Base-by-base conservation (phyloP, 2,113 vertebrate genomes). In the Takifugu bimaculatus region DNA sequence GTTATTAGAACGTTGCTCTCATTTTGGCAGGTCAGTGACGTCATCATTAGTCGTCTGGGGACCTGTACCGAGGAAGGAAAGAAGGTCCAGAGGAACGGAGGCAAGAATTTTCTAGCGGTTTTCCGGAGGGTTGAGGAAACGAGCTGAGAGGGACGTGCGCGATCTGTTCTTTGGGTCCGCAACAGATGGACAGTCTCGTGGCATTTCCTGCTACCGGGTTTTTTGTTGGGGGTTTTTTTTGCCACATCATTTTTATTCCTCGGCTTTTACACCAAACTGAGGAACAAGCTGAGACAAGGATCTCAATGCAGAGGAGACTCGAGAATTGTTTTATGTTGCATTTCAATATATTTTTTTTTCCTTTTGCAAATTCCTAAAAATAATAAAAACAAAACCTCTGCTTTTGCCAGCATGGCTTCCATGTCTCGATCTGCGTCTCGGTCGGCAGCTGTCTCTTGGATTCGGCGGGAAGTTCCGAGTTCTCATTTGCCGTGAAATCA, bases 61-160 rank as follows among this genome's bases (percentile, higher is more conserved):
- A 92, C 87, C 0, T 95, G 93, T 39, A 95, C 95, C 0, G 95
- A 97, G 65, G 94, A 97, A 75, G 94, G 95, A 35, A 95, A 94
- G 87, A 96, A 97, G 74, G 95, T 97, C 50, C 90, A 92, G 57
- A 90, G 94, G 15, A 95, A 93, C 0, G 90, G 92, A 68, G 93
- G 94, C 10, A 87, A 93, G 78, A 95, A 93, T 58, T 95, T 91
- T 70, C 88, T 93, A 0, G 94, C 94, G 9, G 85, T 97, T 54
- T 96, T 97, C 82, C 86, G 82, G 25, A 89, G 94, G 71, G 78
- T 92, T 52, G 85, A 90, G 28, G 90, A 93, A 70, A 26, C 42
- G 49, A 72, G 60, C 10, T 63, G 14, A 67, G 52, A 60, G 15
- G 25, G 2, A 20, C 1, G 13, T 50, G n/a, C 15, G 51, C 32